phyloP scores from a whole-genome alignment of 2,888 invertebrate species.

The Drosophila maculinotata region DNA sequence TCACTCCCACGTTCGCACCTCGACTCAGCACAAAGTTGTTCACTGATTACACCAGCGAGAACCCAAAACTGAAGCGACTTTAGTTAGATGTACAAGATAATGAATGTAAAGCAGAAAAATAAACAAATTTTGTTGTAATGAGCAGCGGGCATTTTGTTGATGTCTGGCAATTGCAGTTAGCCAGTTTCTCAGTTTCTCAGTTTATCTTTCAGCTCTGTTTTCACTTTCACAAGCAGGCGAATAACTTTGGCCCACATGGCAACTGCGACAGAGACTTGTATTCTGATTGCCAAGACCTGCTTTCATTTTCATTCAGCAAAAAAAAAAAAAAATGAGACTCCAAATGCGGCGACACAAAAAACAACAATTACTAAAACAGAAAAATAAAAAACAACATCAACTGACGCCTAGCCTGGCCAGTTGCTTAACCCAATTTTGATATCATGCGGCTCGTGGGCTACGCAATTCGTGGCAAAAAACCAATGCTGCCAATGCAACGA shows the following conservation, averaged over 20 bases:
- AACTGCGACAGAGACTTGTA: conserved; percentile 36
- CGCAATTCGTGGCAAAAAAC: conserved; percentile 52
- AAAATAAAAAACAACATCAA: conserved; percentile 29
- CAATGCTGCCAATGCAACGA: conserved; percentile 41
- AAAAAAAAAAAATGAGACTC: conserved; percentile 40
- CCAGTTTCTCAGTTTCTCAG: conserved; percentile 5
- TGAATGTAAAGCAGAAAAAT: conserved; percentile 50
- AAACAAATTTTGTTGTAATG: conserved; percentile 74
- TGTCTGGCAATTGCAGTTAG: conserved; percentile 44
- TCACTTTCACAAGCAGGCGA: conserved; percentile 59
- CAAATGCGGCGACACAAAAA: conserved; percentile 43
- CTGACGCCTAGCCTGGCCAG: conserved; percentile 39
- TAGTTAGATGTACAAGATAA: conserved; percentile 34
- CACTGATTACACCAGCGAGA: conserved; percentile 24
- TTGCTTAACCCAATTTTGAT: conserved; percentile 75
- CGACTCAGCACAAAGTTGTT: conserved; percentile 20
- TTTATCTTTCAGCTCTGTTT: conserved; percentile 38
- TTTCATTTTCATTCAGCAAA: conserved; percentile 74
- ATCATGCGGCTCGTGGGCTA: conserved; percentile 69
- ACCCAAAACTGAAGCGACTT: conserved; percentile 12
- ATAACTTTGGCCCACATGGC: conserved; percentile 47
- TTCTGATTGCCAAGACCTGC: conserved; percentile 66
- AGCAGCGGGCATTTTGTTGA: conserved; percentile 37
- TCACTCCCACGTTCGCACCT: conserved; percentile 60
- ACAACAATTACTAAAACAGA: too few relatives aligned